Conservation (phyloP, 2,113 vertebrate species). For the Glaucomys volans region DNA sequence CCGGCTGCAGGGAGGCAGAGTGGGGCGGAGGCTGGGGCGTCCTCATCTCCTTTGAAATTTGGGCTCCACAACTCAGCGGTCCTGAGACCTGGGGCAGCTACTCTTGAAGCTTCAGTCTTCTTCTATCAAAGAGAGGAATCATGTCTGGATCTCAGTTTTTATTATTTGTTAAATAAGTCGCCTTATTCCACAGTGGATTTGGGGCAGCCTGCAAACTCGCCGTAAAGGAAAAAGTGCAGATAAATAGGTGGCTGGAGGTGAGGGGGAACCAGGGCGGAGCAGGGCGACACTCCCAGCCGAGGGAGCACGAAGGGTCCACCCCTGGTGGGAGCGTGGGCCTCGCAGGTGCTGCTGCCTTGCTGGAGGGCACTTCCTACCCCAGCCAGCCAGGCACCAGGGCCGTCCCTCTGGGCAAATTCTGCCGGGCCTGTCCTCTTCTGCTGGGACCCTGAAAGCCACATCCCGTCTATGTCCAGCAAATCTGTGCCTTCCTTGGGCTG, state of each 20-base stretch:
- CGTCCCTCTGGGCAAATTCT: neutral
- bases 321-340: neutral
- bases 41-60: neutral
- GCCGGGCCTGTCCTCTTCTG: no score
- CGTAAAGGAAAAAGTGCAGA: neutral
- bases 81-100: neutral
- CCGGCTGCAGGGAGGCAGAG: accelerated
- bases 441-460: neutral
- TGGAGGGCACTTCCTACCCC: neutral
- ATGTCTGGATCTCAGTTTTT: neutral
- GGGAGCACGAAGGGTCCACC: neutral
- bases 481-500: accelerated
- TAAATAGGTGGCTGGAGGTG: neutral
- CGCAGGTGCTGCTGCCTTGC: neutral
- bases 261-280: neutral
- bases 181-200: neutral
- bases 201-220: neutral
- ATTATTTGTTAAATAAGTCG: neutral
- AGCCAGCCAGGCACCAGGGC: neutral
- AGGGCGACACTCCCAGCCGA: neutral
- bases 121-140: neutral
- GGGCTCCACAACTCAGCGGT: neutral
- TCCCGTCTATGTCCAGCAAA: neutral
- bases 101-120: neutral
- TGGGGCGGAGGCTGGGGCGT: accelerated